Evolutionary conservation across 2,113 vertebrate genomes (phyloP).

Genomic region (Neogobius melanostomus): DNA sequence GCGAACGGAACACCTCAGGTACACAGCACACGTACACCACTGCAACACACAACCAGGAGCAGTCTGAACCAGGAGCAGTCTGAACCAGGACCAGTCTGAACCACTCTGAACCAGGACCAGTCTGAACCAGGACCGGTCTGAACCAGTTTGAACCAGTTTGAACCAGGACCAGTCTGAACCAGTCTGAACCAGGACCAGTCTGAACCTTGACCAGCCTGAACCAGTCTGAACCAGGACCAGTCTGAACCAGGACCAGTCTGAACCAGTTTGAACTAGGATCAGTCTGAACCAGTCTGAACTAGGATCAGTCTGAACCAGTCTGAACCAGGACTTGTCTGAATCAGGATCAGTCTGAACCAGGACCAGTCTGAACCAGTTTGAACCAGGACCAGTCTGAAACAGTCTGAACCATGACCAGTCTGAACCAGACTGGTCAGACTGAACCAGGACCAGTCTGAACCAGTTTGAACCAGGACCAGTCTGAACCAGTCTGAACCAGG

Average conservation of each 20-base stretch:
- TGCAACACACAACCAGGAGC: not conserved
- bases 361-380: not conserved
- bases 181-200: too few species aligned
- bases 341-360: not conserved
- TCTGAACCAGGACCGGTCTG: too few species aligned
- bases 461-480: too few species aligned
- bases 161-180: too few species aligned
- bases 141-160: too few species aligned
- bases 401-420: not conserved
- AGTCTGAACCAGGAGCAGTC: not conserved
- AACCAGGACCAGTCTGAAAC: not conserved
- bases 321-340: not conserved
- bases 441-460: not conserved
- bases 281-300: not conserved
- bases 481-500: too few species aligned
- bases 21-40: slow-evolving; percentile 89
- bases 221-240: not conserved
- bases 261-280: not conserved
- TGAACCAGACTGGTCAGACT: not conserved
- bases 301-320: not conserved
- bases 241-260: not conserved
- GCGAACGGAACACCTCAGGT: slow-evolving; percentile 77
- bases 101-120: too few species aligned
- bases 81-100: too few species aligned
- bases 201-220: not conserved